Evolutionary conservation across 2,888 invertebrate species (phyloP).

Genomic region (Bursaphelenchus okinawaensis): DNA sequence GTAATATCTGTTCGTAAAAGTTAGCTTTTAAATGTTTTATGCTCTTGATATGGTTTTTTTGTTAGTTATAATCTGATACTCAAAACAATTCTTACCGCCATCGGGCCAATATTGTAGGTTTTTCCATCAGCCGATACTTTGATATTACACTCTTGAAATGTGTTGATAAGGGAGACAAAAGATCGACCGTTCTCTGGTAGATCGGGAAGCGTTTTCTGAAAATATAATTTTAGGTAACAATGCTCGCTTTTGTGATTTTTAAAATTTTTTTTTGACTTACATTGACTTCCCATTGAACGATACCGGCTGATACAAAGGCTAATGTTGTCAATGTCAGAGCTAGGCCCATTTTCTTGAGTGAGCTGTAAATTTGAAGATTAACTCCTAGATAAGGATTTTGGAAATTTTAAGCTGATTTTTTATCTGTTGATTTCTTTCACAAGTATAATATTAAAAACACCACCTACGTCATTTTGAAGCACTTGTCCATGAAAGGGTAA

Average conservation of each 20-base stretch:
- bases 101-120: neutral
- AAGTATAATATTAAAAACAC: constrained; percentile 7
- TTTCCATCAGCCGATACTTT: neutral
- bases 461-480: constrained; percentile 31
- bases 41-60: no score
- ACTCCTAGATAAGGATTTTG: neutral
- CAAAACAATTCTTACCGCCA: no score
- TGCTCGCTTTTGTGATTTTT: neutral
- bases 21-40: no score
- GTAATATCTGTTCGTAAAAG: no score
- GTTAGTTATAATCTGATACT: no score
- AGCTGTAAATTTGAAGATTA: constrained; percentile 64
- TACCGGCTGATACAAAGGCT: constrained; percentile 67
- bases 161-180: constrained; percentile 27
- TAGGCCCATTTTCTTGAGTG: constrained; percentile 76
- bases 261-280: constrained; percentile 14
- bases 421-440: no score
- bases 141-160: constrained; percentile 14
- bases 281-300: constrained; percentile 36
- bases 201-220: constrained; percentile 35
- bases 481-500: constrained; percentile 29
- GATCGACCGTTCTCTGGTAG: constrained; percentile 16
- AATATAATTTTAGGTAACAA: constrained; percentile 7
- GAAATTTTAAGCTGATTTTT: no score
- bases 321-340: constrained; percentile 80